Base-by-base conservation (phyloP, 2,888 invertebrate species). In the Sinotaia quadrata region DNA sequence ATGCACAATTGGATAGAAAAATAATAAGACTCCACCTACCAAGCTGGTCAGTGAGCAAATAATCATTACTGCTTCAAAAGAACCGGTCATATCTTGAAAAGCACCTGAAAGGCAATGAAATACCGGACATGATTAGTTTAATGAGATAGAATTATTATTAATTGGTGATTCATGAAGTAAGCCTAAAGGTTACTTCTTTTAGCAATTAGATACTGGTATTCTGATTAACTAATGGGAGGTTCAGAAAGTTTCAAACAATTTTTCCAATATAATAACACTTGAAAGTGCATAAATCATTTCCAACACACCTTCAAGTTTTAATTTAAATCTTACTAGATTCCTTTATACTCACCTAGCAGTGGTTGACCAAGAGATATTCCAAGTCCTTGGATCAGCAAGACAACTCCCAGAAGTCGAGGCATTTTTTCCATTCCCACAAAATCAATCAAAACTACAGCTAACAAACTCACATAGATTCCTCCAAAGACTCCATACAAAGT, bases 401-500 rank as follows among this genome's bases (percentile, higher is more conserved):
- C 72, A 12, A 81, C 71, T 8, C 79, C 80, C n/a, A 84, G 72
- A 27, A 76, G 79, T 63, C 77, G 78, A 0, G 81, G 79, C 80
- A 84, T 77, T 24, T 72, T 15, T 57, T 75, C 56, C 54, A 84
- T 52, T 7, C 84, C 82, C 8, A 83, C 80, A 59, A 84, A 72
- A 70, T 84, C 84, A 29, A 83, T 80, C 15, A 84, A 61, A 3
- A 82, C 82, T 41, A 82, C 78, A 7, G 78, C 75, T 44, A 77
- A 75, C 36, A 82, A 70, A 4, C 79, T 74, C 15, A 83, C 80
- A 68, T 79, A 82, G 18, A 74, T 76, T 4, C 84, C 84, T 15
- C 84, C 84, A 24, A 80, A 75, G 57, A 81, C 79, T n/a, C 84
- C 84, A 70, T 83, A 84, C 59, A 81, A 37, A 27, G 74, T 77